Conservation (phyloP, 2,888 invertebrate genomes). For the Timema podura region DNA sequence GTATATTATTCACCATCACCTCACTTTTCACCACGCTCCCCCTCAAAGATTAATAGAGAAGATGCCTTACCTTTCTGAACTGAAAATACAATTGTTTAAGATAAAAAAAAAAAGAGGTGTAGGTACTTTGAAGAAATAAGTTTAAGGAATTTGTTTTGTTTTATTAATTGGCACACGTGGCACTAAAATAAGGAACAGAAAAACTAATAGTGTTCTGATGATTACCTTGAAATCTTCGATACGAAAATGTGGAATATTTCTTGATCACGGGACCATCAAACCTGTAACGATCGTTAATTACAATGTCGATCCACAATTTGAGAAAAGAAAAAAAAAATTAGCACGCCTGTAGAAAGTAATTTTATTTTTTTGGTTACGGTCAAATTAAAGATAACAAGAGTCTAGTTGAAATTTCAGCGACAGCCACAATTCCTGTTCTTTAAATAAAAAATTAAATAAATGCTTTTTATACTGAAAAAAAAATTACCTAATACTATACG, state of each 20-base stretch:
- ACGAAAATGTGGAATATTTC: constrained; percentile 22
- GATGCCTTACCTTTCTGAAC: neutral
- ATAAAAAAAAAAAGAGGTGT: neutral
- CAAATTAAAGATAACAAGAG: too few relatives aligned
- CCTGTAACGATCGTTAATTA: constrained; percentile 20
- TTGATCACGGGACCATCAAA: constrained; percentile 26
- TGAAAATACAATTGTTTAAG: neutral
- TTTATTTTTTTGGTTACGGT: too few relatives aligned
- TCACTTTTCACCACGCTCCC: too few relatives aligned
- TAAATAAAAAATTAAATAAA: too few relatives aligned
- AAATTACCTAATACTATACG: too few relatives aligned
- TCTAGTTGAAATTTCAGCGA: too few relatives aligned
- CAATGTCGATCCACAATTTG: constrained; percentile 13
- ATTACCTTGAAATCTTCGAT: constrained; percentile 27
- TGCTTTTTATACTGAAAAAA: too few relatives aligned
- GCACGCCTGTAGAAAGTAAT: too few relatives aligned
- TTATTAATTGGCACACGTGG: neutral
- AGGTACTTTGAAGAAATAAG: neutral
- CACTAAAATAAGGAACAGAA: constrained; percentile 12
- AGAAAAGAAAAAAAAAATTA: neutral
- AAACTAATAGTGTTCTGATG: neutral
- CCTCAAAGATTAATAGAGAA: too few relatives aligned
- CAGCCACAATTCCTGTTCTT: too few relatives aligned
- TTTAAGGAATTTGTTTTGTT: neutral
- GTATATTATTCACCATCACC: too few relatives aligned